phyloP scores from a whole-genome alignment of 30 jellyfish, hydroid and myxozoan species.

The Pelagia noctiluca region DNA sequence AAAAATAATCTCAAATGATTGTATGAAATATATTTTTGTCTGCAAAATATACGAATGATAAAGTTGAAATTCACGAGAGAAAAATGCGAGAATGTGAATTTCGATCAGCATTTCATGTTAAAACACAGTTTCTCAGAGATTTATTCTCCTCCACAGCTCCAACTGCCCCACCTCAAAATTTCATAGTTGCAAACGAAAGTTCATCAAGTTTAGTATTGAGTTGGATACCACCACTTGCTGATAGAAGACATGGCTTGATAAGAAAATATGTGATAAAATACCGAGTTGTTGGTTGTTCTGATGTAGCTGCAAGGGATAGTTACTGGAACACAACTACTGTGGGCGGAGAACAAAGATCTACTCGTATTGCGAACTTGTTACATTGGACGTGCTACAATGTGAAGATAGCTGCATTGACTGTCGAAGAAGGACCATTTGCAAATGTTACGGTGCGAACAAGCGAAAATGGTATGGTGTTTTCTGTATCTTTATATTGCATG shows the following conservation, averaged over 20 bases:
- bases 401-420: slow-evolving; percentile 27
- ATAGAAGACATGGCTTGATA: background rate
- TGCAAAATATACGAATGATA: too few species aligned
- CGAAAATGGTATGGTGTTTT: background rate
- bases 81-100: too few species aligned
- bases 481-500: too few species aligned
- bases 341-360: background rate
- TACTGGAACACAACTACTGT: background rate
- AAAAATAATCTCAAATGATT: too few species aligned
- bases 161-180: slow-evolving; percentile 1
- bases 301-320: background rate
- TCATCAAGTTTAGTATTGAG: background rate
- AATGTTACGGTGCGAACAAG: background rate
- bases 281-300: too few species aligned
- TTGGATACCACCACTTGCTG: background rate
- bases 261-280: background rate
- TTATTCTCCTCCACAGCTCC: background rate
- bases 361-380: background rate
- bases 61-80: too few species aligned
- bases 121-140: background rate
- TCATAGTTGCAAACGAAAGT: background rate
- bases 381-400: slow-evolving; percentile 51
- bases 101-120: too few species aligned
- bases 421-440: background rate
- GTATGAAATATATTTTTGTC: too few species aligned